phyloP scores from a whole-genome alignment of 2,888 invertebrate species.

The Gari tellinella region DNA sequence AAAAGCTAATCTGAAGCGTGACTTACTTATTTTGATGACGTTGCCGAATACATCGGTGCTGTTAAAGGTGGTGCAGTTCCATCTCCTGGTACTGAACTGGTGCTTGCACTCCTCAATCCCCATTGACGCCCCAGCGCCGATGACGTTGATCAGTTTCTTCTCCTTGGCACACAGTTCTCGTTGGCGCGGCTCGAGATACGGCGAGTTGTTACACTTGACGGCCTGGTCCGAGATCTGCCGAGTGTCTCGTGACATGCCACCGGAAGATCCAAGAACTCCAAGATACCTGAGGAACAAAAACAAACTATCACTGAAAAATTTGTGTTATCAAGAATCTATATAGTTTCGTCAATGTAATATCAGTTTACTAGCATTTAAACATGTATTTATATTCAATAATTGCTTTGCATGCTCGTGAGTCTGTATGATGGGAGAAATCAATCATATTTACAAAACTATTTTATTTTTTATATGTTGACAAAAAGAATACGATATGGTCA shows the following conservation, averaged over 20 bases:
- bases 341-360: too few relatives aligned
- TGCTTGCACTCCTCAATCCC: constrained; percentile 95
- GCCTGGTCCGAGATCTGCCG: constrained; percentile 85
- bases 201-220: constrained; percentile 88
- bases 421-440: too few relatives aligned
- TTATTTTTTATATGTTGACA: too few relatives aligned
- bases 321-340: background rate
- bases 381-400: too few relatives aligned
- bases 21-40: constrained; percentile 93
- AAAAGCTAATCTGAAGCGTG: too few relatives aligned
- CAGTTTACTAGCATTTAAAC: too few relatives aligned
- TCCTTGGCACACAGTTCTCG: constrained; percentile 89
- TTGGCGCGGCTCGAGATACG: constrained; percentile 90
- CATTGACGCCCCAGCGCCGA: constrained; percentile 90
- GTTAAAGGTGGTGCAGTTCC: constrained; percentile 95
- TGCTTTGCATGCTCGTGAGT: too few relatives aligned
- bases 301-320: background rate
- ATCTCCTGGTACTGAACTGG: constrained; percentile 93
- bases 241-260: constrained; percentile 71
- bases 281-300: constrained; percentile 84
- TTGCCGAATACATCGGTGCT: constrained; percentile 93
- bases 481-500: too few relatives aligned
- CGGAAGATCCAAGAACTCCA: constrained; percentile 84
- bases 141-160: constrained; percentile 89
- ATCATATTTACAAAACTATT: too few relatives aligned